These are phyloP conservation scores for Agrilus biguttatus DNA, from an alignment of 2,888 invertebrate genomes.

Conservation along the genomic window DNA sequence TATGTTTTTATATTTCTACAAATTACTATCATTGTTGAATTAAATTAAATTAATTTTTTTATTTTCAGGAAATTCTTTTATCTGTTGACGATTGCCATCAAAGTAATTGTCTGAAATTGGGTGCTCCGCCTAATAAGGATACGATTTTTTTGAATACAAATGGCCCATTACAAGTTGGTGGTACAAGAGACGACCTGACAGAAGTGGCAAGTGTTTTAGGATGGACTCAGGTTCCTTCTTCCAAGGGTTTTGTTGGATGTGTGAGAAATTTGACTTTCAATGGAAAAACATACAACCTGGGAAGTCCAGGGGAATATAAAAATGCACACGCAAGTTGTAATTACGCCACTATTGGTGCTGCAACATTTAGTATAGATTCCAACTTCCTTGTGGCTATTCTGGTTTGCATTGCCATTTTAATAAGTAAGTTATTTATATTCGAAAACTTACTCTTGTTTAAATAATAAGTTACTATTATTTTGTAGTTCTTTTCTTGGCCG, in stretches of 20 bases:
- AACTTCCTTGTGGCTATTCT: conserved; percentile 83
- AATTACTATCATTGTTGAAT: conserved; percentile 28
- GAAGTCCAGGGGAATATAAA: conserved; percentile 56
- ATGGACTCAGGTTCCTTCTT: conserved; percentile 58
- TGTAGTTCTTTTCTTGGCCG: conserved; percentile 68
- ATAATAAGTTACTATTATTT: conserved; percentile 15
- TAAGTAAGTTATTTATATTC: conserved; percentile 45
- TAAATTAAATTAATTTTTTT: conserved; percentile 16
- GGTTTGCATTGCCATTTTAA: conserved; percentile 69
- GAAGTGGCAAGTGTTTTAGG: conserved; percentile 44
- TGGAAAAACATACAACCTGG: conserved; percentile 77
- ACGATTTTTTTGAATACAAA: conserved; percentile 44
- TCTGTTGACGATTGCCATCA: conserved; percentile 27
- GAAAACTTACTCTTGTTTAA: background rate
- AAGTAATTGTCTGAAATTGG: conserved; percentile 23
- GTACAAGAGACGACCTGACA: conserved; percentile 51
- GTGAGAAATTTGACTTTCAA: conserved; percentile 83
- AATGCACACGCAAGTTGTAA: conserved; percentile 65
- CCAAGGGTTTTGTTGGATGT: conserved; percentile 72
- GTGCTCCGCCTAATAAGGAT: conserved; percentile 18
- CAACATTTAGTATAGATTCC: conserved; percentile 70
- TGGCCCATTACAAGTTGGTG: conserved; percentile 77
- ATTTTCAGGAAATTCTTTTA: conserved; percentile 22
- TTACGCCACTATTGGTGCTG: conserved; percentile 56
- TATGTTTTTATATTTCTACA: conserved; percentile 17